Conservation (phyloP, 2,888 invertebrate species). For the Mythimna impura region DNA sequence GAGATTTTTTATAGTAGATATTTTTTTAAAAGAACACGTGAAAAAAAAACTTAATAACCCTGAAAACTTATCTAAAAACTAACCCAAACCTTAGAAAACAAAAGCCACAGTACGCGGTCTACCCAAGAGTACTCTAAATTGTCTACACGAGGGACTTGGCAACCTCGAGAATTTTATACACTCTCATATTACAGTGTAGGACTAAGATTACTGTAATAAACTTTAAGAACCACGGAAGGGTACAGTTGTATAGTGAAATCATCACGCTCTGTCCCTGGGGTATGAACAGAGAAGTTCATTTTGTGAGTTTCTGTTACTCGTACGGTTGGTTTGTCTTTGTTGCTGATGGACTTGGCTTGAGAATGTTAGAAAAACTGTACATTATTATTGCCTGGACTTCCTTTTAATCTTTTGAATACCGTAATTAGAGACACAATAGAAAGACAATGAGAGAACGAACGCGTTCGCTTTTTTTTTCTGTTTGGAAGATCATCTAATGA, state of each 20-base stretch:
- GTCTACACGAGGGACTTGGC: conserved; percentile 40
- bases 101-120: conserved; percentile 38
- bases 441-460: too few species aligned
- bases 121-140: conserved; percentile 60
- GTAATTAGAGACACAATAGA: too few species aligned
- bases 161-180: conserved; percentile 59
- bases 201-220: conserved; percentile 64
- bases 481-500: too few species aligned
- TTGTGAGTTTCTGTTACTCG: conserved; percentile 42
- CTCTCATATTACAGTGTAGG: conserved; percentile 54
- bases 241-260: conserved; percentile 59
- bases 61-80: conserved; percentile 12
- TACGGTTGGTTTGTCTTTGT: conserved; percentile 30
- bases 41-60: background rate
- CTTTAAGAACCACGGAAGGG: conserved; percentile 55
- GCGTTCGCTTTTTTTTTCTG: too few species aligned
- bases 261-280: conserved; percentile 54
- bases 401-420: too few species aligned
- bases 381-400: too few species aligned
- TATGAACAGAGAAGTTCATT: conserved; percentile 38
- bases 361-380: too few species aligned
- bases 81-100: conserved; percentile 29
- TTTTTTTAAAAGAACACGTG: background rate
- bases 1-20: background rate
- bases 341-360: background rate